A percentile compares a stretch with the other conserved stretches of the same genome.
These are phyloP conservation scores for Conus betulinus DNA, from an alignment of 1,140 invertebrate species.

Conservation along the genomic window DNA sequence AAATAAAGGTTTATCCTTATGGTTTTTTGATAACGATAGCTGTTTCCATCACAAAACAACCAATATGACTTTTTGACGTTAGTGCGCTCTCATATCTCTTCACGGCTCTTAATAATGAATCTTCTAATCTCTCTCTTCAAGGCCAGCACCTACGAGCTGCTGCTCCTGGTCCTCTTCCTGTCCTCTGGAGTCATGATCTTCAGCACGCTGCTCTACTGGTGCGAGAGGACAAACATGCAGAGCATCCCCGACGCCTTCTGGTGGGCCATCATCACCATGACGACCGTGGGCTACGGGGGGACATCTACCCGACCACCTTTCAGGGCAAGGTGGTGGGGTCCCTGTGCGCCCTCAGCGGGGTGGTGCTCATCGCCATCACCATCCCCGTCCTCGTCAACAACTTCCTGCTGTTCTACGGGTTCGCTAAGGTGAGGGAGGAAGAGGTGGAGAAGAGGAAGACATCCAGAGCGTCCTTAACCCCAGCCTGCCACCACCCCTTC, in stretches of 20 bases:
- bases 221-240: constrained; percentile 77
- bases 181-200: constrained; percentile 58
- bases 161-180: constrained; percentile 59
- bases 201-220: constrained; percentile 57
- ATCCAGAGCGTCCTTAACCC: no score
- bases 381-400: constrained; percentile 55
- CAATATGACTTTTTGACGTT: no score
- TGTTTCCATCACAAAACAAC: no score
- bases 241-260: constrained; percentile 96
- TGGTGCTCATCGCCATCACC: constrained; percentile 47
- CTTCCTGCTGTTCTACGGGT: constrained; percentile 48
- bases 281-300: constrained; percentile 99
- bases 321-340: constrained; percentile 64
- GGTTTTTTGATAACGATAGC: no score
- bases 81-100: no score
- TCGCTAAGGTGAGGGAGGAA: constrained; percentile 28
- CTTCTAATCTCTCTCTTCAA: background rate
- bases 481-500: no score
- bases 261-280: constrained; percentile 93
- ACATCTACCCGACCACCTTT: constrained; percentile 80
- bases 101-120: no score
- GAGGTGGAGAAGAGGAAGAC: no score
- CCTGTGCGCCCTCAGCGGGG: constrained; percentile 47
- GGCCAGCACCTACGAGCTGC: constrained; percentile 56
- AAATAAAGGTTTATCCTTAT: no score